Evolutionary conservation across 2,797 vertebrate genomes (phyloP).

Genomic region (Gymnocypris eckloni): DNA sequence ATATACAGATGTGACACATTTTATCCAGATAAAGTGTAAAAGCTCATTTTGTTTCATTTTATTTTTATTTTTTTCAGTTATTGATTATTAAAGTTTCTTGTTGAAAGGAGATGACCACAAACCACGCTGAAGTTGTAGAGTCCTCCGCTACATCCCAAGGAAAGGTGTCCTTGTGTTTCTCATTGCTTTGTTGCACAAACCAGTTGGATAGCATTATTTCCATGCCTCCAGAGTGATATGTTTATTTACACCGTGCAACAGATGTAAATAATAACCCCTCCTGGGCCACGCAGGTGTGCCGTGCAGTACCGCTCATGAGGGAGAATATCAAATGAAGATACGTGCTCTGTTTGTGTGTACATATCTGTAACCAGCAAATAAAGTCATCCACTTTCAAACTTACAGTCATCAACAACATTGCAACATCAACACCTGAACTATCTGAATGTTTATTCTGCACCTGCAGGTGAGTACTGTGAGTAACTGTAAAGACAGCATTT

Average conservation of each 20-base stretch:
- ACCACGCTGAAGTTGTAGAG: neutral
- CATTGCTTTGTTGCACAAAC: slow-evolving; percentile 30
- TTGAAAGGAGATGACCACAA: neutral
- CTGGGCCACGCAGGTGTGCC: slow-evolving; percentile 68
- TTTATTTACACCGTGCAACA: slow-evolving; percentile 73
- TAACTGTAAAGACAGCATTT: neutral
- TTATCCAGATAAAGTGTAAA: too few relatives aligned
- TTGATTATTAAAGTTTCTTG: neutral
- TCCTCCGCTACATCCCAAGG: neutral
- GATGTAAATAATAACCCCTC: slow-evolving; percentile 69
- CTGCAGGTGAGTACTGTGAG: neutral
- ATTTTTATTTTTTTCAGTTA: neutral
- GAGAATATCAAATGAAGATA: slow-evolving; percentile 72
- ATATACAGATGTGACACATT: neutral
- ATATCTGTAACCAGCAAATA: slow-evolving; percentile 69
- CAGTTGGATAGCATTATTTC: slow-evolving; percentile 56
- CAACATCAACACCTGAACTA: slow-evolving; percentile 5
- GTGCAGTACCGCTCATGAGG: slow-evolving; percentile 64
- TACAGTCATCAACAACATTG: slow-evolving; percentile 52
- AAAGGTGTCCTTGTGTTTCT: slow-evolving; percentile 2
- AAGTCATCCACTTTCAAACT: slow-evolving; percentile 61
- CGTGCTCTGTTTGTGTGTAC: slow-evolving; percentile 65
- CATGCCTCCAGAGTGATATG: slow-evolving; percentile 72
- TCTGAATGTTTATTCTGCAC: neutral
- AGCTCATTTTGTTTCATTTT: too few relatives aligned